Conservation (phyloP, 2,888 invertebrate genomes). For the Candidula unifasciata region DNA sequence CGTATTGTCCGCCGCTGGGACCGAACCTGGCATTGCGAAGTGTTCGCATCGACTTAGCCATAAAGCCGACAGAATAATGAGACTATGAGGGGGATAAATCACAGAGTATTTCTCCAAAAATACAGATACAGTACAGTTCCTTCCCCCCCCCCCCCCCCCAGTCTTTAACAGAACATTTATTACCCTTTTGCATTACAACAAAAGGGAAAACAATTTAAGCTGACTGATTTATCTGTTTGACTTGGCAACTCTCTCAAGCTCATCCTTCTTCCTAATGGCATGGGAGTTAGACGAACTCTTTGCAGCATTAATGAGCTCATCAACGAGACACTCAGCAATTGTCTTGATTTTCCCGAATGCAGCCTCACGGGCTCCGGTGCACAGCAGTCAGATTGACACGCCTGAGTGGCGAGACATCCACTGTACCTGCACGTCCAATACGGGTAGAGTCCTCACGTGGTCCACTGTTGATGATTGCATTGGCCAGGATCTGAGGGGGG, state of each 20-base stretch:
- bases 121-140: too few species aligned
- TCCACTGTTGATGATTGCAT: constrained; percentile 98
- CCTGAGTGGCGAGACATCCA: constrained; percentile 98
- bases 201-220: neutral
- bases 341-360: constrained; percentile 99
- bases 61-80: too few species aligned
- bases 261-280: constrained; percentile 99
- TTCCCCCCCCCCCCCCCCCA: too few species aligned
- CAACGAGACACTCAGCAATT: constrained; percentile 99
- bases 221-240: constrained; percentile 92
- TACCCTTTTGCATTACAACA: neutral
- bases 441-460: constrained; percentile 99
- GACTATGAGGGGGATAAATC: too few species aligned
- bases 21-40: too few species aligned
- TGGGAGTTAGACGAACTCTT: constrained; percentile 99
- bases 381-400: constrained; percentile 99
- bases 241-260: constrained; percentile 99
- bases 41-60: too few species aligned
- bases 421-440: constrained; percentile 99
- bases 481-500: constrained; percentile 82
- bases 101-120: too few species aligned
- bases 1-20: too few species aligned
- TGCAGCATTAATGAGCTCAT: constrained; percentile 99
- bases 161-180: neutral
- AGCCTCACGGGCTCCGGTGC: constrained; percentile 98